Base-by-base conservation (phyloP, 2,888 invertebrate species). In the Pristionchus maxplancki region DNA sequence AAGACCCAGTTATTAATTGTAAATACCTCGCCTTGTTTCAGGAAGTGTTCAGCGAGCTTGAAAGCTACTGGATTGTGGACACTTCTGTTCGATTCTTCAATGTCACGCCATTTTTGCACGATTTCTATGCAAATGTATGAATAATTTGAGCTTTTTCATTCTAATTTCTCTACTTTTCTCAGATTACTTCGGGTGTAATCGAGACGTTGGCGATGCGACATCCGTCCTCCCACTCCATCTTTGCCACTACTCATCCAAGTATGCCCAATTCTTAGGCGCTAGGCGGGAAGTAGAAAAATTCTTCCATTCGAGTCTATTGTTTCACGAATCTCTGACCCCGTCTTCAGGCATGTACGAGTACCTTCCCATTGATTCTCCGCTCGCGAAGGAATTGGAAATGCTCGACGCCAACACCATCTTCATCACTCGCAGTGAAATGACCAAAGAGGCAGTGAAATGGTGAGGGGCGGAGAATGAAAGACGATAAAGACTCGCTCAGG, bases 401-500 rank as follows among this genome's bases (percentile, higher is more conserved):
- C 62, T 88, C 8, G 88, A 88, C 44, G 88, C 88, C 15, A 88
- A 88, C 62, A 88, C 88, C 9, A 88, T 88, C 40, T 88, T 88
- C 44, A 62, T 88, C 13, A 20, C 53, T 20, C 34, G 81, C 11
- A 81, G 78, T 24, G 44, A 88, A 17, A 48, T 88, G 37, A 40
- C 88, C 0, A 78, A 40, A 81, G 88, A 88, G 40, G 88, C 88
- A 15, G 28, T 81, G 1, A 88, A 88, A 40, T 88, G 88, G 88
- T 88, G 17, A 50, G 48, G 31, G 24, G 4, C 5, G 17, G 17
- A 24, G 17, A 11, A 11, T 71, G 2, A 17, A 13, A 11, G 40
- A 37, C 3, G 20, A 40, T 24, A 24, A 24, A 40, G 2, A 40
- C n/a, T n/a, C n/a, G n/a, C n/a, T n/a, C 15, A 74, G 88, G 88